A percentile compares a stretch with the other conserved stretches of the same genome.
Conservation (phyloP, 1,140 invertebrate genomes). For the Nymphalis io region DNA sequence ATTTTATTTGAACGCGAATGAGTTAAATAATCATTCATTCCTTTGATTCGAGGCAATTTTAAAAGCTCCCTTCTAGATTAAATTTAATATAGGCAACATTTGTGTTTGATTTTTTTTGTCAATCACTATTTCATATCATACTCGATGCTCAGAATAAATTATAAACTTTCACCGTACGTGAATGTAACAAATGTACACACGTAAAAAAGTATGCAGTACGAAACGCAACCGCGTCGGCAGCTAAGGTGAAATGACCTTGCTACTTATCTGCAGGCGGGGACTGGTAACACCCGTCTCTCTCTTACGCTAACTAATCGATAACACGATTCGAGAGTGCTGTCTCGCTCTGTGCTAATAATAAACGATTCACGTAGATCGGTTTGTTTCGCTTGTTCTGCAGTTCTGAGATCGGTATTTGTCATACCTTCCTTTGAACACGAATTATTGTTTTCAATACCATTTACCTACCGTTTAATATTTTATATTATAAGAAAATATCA, state of each 20-base stretch:
- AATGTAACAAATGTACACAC: conserved; percentile 15
- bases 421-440: conserved; percentile 6
- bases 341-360: conserved; percentile 72
- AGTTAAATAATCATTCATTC: background rate
- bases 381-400: conserved; percentile 25
- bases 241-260: conserved; percentile 69
- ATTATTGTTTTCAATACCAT: background rate
- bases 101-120: background rate
- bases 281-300: conserved; percentile 49
- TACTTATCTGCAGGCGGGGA: conserved; percentile 59
- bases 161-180: conserved; percentile 21
- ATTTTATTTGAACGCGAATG: background rate
- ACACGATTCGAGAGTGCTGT: conserved; percentile 41
- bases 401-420: conserved; percentile 30
- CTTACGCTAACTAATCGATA: conserved; percentile 57
- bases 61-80: background rate
- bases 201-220: conserved; percentile 25
- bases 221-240: conserved; percentile 38
- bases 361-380: conserved; percentile 45
- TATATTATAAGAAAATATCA: background rate
- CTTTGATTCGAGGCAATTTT: background rate
- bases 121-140: background rate
- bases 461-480: background rate
- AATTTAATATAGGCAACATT: no score
- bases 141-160: background rate